A percentile compares a stretch with the other conserved stretches of the same genome.
Evolutionary conservation across 2,113 vertebrate species (phyloP).

Genomic region (Microtus richardsoni): DNA sequence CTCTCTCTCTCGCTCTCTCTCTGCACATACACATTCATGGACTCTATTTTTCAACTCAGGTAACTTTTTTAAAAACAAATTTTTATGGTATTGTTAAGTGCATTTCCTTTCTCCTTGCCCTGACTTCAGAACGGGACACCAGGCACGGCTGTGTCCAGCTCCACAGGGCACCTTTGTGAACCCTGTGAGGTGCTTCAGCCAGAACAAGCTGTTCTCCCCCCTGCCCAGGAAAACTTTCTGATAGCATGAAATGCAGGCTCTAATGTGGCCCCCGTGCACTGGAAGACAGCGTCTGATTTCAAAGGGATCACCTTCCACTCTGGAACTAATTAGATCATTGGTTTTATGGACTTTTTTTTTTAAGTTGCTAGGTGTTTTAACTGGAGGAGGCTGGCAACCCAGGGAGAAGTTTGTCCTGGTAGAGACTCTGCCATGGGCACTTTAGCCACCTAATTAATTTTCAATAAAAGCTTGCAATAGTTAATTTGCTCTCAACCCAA

Average conservation of each 20-base stretch:
- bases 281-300: conserved; percentile 88
- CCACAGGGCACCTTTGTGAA: conserved; percentile 69
- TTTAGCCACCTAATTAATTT: conserved; percentile 91
- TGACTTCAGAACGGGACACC: conserved; percentile 27
- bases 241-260: conserved; percentile 82
- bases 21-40: background rate
- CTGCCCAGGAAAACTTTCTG: conserved; percentile 77
- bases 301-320: conserved; percentile 87
- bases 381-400: conserved; percentile 85
- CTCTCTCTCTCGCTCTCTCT: background rate
- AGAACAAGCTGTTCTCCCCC: conserved; percentile 47
- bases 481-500: conserved; percentile 87
- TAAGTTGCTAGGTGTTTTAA: conserved; percentile 89
- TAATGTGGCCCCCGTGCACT: conserved; percentile 76
- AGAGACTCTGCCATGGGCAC: conserved; percentile 85
- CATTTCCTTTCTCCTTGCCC: conserved; percentile 48
- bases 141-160: conserved; percentile 8
- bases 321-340: conserved; percentile 89
- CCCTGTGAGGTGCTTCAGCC: conserved; percentile 70
- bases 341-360: conserved; percentile 86
- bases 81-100: background rate
- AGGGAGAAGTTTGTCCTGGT: conserved; percentile 82
- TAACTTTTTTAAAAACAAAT: conserved; percentile 4
- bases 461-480: conserved; percentile 89
- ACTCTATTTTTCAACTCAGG: conserved; percentile 17